Base-by-base conservation (phyloP, 2,113 vertebrate genomes). In the Oncorhynchus masou region DNA sequence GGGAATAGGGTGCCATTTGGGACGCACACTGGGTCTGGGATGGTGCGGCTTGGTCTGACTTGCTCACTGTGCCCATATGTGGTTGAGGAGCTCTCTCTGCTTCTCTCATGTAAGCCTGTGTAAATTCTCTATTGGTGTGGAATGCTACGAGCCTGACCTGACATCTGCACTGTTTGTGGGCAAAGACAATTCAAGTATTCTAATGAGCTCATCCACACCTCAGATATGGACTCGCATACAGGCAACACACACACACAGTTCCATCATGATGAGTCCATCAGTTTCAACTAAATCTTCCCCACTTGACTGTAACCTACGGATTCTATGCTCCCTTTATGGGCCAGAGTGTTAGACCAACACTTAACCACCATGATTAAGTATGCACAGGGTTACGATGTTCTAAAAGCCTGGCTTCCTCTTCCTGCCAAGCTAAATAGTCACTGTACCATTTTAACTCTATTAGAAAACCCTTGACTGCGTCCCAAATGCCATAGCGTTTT, bases 331-430 rank as follows among this genome's bases (percentile, higher is more conserved):
- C 51, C 49, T 72, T 59, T 72, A 27, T 49, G 39, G 70, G 49
- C 70, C 70, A 72, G 70, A 27, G 54, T 49, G 70, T 29, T 57
- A 57, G 27, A 45, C 9, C 9, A 45, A 45, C 39, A 11, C 39
- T 45, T 45, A 45, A 19, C 70, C 51, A 31, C 51, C 57, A 57
- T 59, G 57, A 54, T 72, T 72, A 29, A 72, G 70, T 54, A 51
- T 27, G 27, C 70, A 72, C 45, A 27, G 2, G 8, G 24, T 72
- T 22, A 49, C 49, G 39, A 57, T 71, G 45, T 19, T 25, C 15
- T 49, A 24, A 25, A 59, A 4, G 54, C 16, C 19, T 57, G 54
- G 15, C 54, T 5, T 57, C 13, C 54, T 57, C 54, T 20, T 57
- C 19, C 54, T 19, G 54, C 19, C 16, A 16, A 4, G 54, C 16